phyloP scores from a whole-genome alignment of 2,797 vertebrate genomes.

The Remorina albescens region DNA sequence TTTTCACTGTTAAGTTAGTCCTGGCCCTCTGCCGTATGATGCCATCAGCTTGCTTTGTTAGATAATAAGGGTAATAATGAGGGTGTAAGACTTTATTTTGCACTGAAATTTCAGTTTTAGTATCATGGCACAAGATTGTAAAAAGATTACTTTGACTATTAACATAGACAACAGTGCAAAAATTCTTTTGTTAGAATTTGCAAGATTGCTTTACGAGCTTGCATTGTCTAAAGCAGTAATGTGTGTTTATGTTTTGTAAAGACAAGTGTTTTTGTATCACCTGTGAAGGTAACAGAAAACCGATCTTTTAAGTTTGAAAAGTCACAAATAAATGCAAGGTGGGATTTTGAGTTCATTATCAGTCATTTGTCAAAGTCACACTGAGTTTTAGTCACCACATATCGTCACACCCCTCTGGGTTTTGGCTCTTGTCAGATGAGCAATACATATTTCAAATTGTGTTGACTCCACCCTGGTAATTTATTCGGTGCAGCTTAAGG shows the following conservation, averaged over 20 bases:
- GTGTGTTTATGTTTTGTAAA: conserved; percentile 40
- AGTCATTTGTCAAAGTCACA: background rate
- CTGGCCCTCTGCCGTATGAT: too few species aligned
- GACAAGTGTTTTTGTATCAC: background rate
- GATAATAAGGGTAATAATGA: background rate
- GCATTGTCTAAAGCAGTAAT: conserved; percentile 6
- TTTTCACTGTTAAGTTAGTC: conserved; percentile 17
- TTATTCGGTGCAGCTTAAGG: conserved; percentile 7
- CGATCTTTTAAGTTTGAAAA: background rate
- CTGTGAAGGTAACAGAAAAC: conserved; percentile 44
- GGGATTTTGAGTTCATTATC: background rate
- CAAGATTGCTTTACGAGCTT: background rate
- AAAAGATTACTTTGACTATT: background rate
- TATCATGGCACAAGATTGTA: conserved; percentile 8
- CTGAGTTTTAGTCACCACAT: background rate
- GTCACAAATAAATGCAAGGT: background rate
- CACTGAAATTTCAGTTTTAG: conserved; percentile 41
- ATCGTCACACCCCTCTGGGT: conserved; percentile 2
- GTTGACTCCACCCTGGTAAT: conserved; percentile 45
- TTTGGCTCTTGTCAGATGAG: conserved; percentile 26
- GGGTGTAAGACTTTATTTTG: conserved; percentile 17
- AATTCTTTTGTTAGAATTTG: background rate
- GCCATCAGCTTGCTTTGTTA: conserved; percentile 5
- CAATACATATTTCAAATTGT: background rate
- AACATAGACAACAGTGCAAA: background rate